These are phyloP conservation scores for Aselliscus stoliczkanus DNA, from an alignment of 2,797 vertebrate species.

Conservation along the genomic window DNA sequence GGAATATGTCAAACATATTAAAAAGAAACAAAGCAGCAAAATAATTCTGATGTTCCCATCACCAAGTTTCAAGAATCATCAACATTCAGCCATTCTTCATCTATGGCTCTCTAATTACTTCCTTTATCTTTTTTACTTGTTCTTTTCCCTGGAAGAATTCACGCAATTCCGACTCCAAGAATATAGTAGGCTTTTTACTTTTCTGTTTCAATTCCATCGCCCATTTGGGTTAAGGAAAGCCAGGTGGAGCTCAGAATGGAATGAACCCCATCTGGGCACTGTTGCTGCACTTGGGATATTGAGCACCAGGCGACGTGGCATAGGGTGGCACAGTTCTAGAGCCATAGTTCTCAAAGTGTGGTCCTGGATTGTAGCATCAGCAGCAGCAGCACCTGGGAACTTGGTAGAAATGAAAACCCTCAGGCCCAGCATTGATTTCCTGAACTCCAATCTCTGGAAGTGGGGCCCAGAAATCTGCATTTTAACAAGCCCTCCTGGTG, in stretches of 20 bases:
- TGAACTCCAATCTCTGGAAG: not conserved
- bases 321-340: not conserved
- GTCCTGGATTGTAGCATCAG: not conserved
- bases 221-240: not conserved
- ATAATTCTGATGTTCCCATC: not conserved
- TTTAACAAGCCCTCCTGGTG: too few relatives aligned
- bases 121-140: not conserved
- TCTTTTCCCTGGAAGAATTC: not conserved
- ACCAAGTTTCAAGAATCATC: not conserved
- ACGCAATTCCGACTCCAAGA: not conserved
- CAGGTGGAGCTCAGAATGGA: not conserved
- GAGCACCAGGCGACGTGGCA: too few relatives aligned
- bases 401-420: not conserved
- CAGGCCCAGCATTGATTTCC: not conserved
- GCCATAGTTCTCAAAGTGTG: not conserved
- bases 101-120: not conserved
- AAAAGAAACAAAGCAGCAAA: not conserved
- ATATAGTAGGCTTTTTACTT: not conserved
- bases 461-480: not conserved
- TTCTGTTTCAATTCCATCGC: not conserved
- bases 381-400: not conserved
- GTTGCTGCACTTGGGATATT: not conserved
- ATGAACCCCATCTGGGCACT: not conserved
- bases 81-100: not conserved
- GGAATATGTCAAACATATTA: not conserved